Evolutionary conservation across 2,888 invertebrate species (phyloP).

Genomic region (Syritta pipiens): DNA sequence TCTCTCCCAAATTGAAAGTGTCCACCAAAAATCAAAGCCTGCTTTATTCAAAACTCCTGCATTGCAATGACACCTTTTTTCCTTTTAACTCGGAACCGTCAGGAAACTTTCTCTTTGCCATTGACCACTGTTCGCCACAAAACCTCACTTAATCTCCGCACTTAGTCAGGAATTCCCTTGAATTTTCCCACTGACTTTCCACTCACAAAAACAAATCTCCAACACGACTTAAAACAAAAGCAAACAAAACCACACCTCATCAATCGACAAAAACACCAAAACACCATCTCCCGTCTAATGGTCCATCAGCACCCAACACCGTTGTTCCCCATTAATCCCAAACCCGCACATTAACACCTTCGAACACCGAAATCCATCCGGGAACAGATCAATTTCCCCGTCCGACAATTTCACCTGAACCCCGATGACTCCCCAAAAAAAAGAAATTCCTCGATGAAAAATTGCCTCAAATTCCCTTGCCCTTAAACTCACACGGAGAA

Average conservation of each 20-base stretch:
- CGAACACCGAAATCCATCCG: conserved; percentile 35
- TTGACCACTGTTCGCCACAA: no score
- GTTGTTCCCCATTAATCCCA: conserved; percentile 41
- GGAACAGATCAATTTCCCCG: conserved; percentile 52
- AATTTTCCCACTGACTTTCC: no score
- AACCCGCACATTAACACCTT: conserved; percentile 49
- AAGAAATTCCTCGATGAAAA: not conserved
- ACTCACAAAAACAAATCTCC: conserved; percentile 6
- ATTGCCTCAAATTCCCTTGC: conserved; percentile 15
- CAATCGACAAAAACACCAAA: not conserved
- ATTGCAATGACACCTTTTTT: no score
- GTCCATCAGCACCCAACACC: conserved; percentile 28
- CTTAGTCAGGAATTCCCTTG: no score
- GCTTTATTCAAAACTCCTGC: no score
- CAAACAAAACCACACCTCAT: conserved; percentile 10
- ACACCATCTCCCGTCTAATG: conserved; percentile 3
- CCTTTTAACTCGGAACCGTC: no score
- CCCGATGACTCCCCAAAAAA: not conserved
- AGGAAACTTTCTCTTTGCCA: no score
- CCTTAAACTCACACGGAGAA: conserved; percentile 10
- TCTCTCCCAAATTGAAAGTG: no score
- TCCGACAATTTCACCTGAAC: conserved; percentile 43
- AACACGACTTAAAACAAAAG: conserved; percentile 18
- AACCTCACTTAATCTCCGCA: no score
- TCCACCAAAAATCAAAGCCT: no score